Evolutionary conservation across 2,888 invertebrate genomes (phyloP).

Genomic region (Melinopterus prodromus): DNA sequence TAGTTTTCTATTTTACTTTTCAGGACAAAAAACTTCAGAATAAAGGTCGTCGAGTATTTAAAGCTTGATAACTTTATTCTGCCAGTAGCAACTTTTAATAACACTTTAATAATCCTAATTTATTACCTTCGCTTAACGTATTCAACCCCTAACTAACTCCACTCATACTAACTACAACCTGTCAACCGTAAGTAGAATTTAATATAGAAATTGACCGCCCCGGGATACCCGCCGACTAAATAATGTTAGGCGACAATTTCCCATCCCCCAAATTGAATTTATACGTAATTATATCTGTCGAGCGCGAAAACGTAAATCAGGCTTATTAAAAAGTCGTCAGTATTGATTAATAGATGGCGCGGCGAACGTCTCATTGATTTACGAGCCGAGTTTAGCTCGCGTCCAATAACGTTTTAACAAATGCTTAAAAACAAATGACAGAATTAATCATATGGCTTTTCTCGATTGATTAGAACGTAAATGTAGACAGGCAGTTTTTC

Average conservation of each 20-base stretch:
- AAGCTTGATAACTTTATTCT: too few species aligned
- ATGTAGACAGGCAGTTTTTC: not conserved
- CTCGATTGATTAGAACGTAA: too few species aligned
- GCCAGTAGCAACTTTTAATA: too few species aligned
- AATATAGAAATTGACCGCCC: not conserved
- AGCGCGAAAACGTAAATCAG: slow-evolving; percentile 17
- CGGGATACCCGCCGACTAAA: not conserved
- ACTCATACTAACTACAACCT: not conserved
- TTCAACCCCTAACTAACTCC: too few species aligned
- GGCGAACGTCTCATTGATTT: not conserved
- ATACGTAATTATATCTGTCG: slow-evolving; percentile 15
- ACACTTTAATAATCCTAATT: too few species aligned
- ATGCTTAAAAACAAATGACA: not conserved
- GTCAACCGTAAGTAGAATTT: not conserved
- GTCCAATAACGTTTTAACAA: not conserved
- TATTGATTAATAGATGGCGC: slow-evolving; percentile 12
- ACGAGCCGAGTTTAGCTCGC: not conserved
- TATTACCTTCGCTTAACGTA: too few species aligned
- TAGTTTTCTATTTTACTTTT: too few species aligned
- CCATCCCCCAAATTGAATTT: slow-evolving; percentile 8
- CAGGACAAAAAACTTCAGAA: too few species aligned
- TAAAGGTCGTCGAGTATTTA: too few species aligned
- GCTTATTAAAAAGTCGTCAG: slow-evolving; percentile 6
- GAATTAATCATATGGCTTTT: not conserved
- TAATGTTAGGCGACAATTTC: not conserved